These are phyloP conservation scores for Magallana angulata DNA, from an alignment of 1,140 invertebrate species.

Conservation along the genomic window DNA sequence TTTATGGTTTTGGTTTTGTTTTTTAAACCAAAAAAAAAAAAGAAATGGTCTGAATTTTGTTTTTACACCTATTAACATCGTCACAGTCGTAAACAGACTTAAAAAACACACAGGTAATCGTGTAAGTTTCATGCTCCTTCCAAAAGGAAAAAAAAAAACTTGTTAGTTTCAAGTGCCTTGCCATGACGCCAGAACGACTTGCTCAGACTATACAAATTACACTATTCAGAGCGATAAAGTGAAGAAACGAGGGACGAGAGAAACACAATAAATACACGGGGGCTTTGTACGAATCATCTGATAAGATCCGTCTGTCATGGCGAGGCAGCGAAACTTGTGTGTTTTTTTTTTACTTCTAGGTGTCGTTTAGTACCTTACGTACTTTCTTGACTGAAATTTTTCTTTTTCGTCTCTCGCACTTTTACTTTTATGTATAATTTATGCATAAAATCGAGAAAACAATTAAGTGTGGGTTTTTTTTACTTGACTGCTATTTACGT, in stretches of 20 bases:
- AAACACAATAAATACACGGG: not conserved
- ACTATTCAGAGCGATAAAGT: not conserved
- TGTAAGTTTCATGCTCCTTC: not conserved
- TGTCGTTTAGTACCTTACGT: too few relatives aligned
- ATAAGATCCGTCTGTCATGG: not conserved
- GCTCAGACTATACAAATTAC: conserved; percentile 23
- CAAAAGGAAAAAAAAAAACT: not conserved
- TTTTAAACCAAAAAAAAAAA: too few relatives aligned
- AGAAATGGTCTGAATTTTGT: too few relatives aligned
- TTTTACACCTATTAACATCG: conserved; percentile 20
- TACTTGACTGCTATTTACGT: too few relatives aligned
- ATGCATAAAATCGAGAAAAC: too few relatives aligned
- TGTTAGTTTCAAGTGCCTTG: conserved; percentile 10
- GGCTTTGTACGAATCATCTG: conserved; percentile 12
- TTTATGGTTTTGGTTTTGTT: too few relatives aligned
- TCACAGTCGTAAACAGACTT: not conserved
- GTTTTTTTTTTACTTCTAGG: too few relatives aligned
- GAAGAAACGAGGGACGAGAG: not conserved
- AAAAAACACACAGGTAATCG: not conserved
- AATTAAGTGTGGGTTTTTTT: too few relatives aligned
- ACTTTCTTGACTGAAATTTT: too few relatives aligned
- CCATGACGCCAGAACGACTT: not conserved
- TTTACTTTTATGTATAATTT: too few relatives aligned
- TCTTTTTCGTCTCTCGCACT: too few relatives aligned
- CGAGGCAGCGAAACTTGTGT: too few relatives aligned